phyloP scores from a whole-genome alignment of 53 echinoderm and acorn worm species.

The Luidia sarsii region DNA sequence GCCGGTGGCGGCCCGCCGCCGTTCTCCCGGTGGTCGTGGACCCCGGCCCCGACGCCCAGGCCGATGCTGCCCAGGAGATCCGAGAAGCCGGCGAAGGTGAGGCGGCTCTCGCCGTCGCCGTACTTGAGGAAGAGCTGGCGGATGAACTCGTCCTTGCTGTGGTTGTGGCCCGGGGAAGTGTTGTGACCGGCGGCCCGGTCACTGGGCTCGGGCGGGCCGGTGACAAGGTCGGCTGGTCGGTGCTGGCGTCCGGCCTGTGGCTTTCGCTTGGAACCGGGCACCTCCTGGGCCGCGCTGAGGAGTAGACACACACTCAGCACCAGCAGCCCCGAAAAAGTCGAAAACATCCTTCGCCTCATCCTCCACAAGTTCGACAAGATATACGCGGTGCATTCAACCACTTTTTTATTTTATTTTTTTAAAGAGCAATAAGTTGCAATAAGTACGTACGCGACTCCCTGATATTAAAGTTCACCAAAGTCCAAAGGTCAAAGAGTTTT shows the following conservation, averaged over 20 bases:
- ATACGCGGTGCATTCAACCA: too few relatives aligned
- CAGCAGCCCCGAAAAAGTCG: neutral
- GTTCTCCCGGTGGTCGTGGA: constrained; percentile 1
- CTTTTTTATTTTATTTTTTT: too few relatives aligned
- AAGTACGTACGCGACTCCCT: too few relatives aligned
- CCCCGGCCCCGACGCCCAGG: constrained; percentile 32
- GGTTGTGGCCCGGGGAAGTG: neutral
- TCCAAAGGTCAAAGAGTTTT: too few relatives aligned
- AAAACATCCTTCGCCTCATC: neutral
- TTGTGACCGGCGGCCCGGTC: too few relatives aligned
- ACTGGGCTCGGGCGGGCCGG: too few relatives aligned
- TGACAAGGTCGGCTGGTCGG: neutral
- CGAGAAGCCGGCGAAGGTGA: constrained; percentile 56
- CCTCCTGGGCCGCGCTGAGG: too few relatives aligned
- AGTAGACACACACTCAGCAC: neutral
- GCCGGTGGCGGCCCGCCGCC: neutral
- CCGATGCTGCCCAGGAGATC: constrained; percentile 70
- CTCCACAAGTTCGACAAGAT: too few relatives aligned
- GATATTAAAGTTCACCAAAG: too few relatives aligned
- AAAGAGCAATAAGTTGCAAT: too few relatives aligned
- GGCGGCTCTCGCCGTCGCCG: constrained; percentile 40
- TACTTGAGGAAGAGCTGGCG: constrained; percentile 70
- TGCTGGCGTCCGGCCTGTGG: too few relatives aligned
- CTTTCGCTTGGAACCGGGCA: too few relatives aligned
- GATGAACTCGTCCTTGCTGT: constrained; percentile 62